Base-by-base conservation (phyloP, 2,888 invertebrate genomes). In the Eulithis prunata region DNA sequence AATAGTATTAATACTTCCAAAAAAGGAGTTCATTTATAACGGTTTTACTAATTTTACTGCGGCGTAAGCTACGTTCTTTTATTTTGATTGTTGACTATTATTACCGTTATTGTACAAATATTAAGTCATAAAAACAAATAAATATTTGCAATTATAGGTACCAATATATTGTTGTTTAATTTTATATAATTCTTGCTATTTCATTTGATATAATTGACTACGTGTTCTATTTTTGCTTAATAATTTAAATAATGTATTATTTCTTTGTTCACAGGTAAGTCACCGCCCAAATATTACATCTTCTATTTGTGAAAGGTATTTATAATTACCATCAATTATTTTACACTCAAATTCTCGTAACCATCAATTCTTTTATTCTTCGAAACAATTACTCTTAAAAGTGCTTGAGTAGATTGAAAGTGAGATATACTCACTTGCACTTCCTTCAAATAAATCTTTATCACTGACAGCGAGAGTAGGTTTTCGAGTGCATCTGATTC, bases 361-460 rank as follows among this genome's bases (percentile, higher is more conserved):
- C 57, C 38, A 56, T 63, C 58, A 55, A 49, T 59, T 59, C 41
- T 45, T 54, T 62, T 68, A 71, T 74, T 70, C 64, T 64, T 61
- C 58, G 71, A 57, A 76, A 78, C 76, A 74, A 78, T 80, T 77
- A 78, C 75, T 83, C 75, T 75, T 73, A 74, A 70, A 78, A 78
- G 72, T 72, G 73, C 72, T 73, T 69, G 77, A 73, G 79, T 74
- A 73, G 73, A 76, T 77, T 76, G 70, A 74, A 74, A 73, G 61
- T 60, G 61, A 74, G 75, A 77, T 75, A 72, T 73, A 78, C 81
- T 77, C 75, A 72, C 73, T 66, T 65, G 47, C 13, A 46, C 12
- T 51, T 36, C 10, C 7, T 28, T 6, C 21, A 38, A 47, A 78
- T 75, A 73, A 60, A 76, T 60, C 61, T 69, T 75, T 75, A 71